phyloP scores from a whole-genome alignment of 1,140 invertebrate genomes.

The Papilio aristodemus region DNA sequence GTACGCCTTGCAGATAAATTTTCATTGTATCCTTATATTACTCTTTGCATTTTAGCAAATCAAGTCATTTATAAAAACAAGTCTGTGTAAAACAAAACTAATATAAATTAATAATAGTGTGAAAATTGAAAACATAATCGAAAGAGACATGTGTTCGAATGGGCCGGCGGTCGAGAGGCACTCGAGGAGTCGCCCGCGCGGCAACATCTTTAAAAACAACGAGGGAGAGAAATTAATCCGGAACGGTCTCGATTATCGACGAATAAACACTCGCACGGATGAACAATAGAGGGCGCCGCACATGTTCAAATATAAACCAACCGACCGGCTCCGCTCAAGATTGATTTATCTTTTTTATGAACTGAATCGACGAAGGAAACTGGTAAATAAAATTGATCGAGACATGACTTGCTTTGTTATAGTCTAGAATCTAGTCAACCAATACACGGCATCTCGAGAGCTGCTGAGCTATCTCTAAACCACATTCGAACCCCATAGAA shows the following conservation, averaged over 20 bases:
- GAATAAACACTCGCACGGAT: slow-evolving; percentile 57
- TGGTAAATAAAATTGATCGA: too few relatives aligned
- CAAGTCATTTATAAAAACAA: too few relatives aligned
- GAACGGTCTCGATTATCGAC: slow-evolving; percentile 59
- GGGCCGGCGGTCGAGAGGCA: slow-evolving; percentile 38
- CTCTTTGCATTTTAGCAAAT: too few relatives aligned
- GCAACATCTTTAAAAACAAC: slow-evolving; percentile 57
- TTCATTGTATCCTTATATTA: too few relatives aligned
- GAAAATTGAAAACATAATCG: slow-evolving; percentile 52
- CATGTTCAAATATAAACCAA: slow-evolving; percentile 29
- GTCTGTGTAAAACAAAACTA: background rate
- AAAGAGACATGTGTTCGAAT: slow-evolving; percentile 56
- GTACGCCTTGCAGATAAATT: too few relatives aligned
- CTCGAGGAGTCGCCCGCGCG: slow-evolving; percentile 56
- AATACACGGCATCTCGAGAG: too few relatives aligned
- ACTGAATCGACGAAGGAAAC: background rate
- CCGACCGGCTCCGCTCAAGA: background rate
- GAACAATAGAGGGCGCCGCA: slow-evolving; percentile 43
- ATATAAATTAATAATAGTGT: slow-evolving; percentile 17
- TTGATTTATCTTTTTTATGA: background rate
- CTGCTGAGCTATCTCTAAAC: too few relatives aligned
- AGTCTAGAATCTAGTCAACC: too few relatives aligned
- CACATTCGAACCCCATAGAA: too few relatives aligned
- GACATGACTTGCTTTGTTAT: too few relatives aligned
- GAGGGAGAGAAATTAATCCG: slow-evolving; percentile 51